phyloP scores from a whole-genome alignment of 1,140 invertebrate genomes.

The Lepidurus packardi region DNA sequence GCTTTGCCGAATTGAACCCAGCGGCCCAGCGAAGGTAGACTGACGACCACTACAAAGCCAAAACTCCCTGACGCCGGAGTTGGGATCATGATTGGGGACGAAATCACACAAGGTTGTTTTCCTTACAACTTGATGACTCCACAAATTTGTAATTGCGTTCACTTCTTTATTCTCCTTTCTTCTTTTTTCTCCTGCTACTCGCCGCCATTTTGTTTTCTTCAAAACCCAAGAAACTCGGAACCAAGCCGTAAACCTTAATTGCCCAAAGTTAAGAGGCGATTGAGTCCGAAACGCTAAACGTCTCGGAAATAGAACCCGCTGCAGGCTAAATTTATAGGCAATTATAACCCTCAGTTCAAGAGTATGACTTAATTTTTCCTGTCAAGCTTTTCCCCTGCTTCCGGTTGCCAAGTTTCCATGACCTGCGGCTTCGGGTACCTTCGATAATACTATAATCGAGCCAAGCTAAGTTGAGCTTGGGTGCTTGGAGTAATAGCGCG shows the following conservation, averaged over 20 bases:
- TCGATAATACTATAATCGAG: too few relatives aligned
- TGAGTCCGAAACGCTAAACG: background rate
- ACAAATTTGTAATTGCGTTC: conserved; percentile 14
- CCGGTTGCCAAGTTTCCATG: background rate
- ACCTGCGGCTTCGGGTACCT: too few relatives aligned
- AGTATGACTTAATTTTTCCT: background rate
- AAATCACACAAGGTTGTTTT: conserved; percentile 15
- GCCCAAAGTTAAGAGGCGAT: background rate
- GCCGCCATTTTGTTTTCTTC: too few relatives aligned
- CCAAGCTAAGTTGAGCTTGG: too few relatives aligned
- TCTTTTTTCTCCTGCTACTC: background rate
- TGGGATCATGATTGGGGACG: background rate
- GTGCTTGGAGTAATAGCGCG: too few relatives aligned
- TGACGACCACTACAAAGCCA: background rate
- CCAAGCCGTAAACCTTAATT: background rate
- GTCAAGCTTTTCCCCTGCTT: background rate
- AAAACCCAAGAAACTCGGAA: background rate
- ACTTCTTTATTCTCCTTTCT: background rate
- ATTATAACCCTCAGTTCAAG: background rate
- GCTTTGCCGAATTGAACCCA: background rate
- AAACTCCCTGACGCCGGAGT: background rate
- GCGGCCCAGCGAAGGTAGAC: background rate
- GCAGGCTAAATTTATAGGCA: background rate
- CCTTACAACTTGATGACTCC: background rate
- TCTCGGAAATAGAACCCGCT: background rate